Evolutionary conservation across 2,888 invertebrate genomes (phyloP), one percentile per base, ranked within the genome.

Genomic region (Thumatha senex): DNA sequence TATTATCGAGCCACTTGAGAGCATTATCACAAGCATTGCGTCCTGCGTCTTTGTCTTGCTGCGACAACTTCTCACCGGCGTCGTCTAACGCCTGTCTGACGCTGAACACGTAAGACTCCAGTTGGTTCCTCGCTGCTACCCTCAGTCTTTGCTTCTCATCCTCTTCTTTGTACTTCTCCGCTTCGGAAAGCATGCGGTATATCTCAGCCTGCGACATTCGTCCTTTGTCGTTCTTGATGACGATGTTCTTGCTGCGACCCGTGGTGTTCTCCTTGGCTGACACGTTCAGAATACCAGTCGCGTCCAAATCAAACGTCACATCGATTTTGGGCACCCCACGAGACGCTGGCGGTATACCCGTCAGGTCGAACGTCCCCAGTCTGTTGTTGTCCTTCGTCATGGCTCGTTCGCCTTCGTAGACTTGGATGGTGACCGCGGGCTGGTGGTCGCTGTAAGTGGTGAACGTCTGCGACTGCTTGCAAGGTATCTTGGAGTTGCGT

Each of bases 1-100:
- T 95, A 73, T 87, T 84, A 73, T 96, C 96, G 56, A 96, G 82
- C 96, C 96, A 96, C 46, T 86, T 89, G 44, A 96, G 80, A 30
- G 93, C 91, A 41, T 94, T 94, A 0, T 93, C 93, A 68, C 94
- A 94, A 48, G 90, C 87, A 3, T 72, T 76, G n/a, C 78, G 74
- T 0, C 91, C 90, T 35, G 78, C 72, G 30, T 74, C 79, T 80
- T 94, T 95, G 62, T 96, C 96, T 2, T 90, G 83, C 18, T 93
- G 93, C 5, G 85, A 82, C 39, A 97, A 78, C 76, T 93, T 95
- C 43, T 88, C 90, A 0, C 89, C 90, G 18, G 93, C 92, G 12
- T 95, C 94, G 13, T 94, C 93, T 31, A 93, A 76, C 2, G 95
- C 94, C 74, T 96, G 95, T 66, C 94, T 95, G 49, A 45, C 44